Conservation (phyloP, 2,888 invertebrate genomes). For the Brachyptera risi region DNA sequence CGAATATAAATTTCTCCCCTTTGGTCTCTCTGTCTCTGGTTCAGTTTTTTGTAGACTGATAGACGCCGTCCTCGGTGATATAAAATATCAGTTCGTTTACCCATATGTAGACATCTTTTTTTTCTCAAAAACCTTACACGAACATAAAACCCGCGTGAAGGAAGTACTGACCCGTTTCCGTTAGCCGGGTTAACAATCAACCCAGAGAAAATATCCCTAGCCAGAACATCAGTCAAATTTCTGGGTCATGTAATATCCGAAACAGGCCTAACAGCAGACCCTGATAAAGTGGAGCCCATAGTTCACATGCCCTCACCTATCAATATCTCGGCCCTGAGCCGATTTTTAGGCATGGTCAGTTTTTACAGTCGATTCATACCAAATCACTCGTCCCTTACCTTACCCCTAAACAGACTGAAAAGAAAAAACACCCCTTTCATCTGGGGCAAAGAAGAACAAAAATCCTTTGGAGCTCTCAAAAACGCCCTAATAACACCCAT, state of each 20-base stretch:
- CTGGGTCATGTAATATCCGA: not conserved
- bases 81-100: slow-evolving; percentile 4
- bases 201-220: not conserved
- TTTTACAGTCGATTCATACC: not conserved
- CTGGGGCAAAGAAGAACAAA: not conserved
- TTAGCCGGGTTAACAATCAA: not conserved
- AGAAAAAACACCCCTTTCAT: not conserved
- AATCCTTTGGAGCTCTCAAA: not conserved
- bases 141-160: not conserved
- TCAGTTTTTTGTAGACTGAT: slow-evolving; percentile 13
- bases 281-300: not conserved
- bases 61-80: slow-evolving; percentile 13
- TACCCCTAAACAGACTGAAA: not conserved
- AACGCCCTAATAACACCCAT: not conserved
- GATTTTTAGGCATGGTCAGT: not conserved
- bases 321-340: not conserved
- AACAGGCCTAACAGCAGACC: not conserved
- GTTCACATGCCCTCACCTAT: not conserved
- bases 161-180: not conserved
- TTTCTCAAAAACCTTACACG: not conserved
- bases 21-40: slow-evolving; percentile 17
- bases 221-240: not conserved
- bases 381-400: not conserved
- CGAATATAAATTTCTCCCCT: slow-evolving; percentile 13
- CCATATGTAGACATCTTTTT: not conserved